A percentile compares a stretch with the other conserved stretches of the same genome.
Conservation (phyloP, 2,888 invertebrate species). For the Ametastegia equiseti region DNA sequence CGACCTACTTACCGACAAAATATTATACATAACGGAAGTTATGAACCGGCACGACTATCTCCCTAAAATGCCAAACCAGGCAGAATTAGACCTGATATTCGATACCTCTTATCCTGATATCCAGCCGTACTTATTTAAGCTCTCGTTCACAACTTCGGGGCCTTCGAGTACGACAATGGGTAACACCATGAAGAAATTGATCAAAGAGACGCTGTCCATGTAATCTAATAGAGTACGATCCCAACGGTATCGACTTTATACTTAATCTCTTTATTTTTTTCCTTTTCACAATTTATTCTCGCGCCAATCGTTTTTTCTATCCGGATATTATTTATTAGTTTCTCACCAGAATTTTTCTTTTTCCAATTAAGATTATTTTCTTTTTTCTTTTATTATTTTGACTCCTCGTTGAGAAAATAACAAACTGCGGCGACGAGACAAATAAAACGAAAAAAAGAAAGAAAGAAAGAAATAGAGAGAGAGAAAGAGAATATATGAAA, state of each 20-base stretch:
- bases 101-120: slow-evolving; percentile 95
- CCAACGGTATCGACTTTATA: too few relatives aligned
- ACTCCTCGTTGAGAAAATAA: background rate
- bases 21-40: slow-evolving; percentile 95
- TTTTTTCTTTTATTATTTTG: background rate
- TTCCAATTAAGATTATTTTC: background rate
- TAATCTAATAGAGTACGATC: slow-evolving; percentile 71
- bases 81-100: slow-evolving; percentile 95
- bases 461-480: background rate
- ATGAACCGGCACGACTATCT: slow-evolving; percentile 98
- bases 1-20: slow-evolving; percentile 93
- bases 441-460: background rate
- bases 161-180: slow-evolving; percentile 89
- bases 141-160: slow-evolving; percentile 89
- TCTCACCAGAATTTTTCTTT: background rate
- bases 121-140: slow-evolving; percentile 97
- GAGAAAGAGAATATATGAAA: too few relatives aligned
- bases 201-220: slow-evolving; percentile 90
- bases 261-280: background rate
- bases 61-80: slow-evolving; percentile 96
- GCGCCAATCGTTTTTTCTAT: too few relatives aligned
- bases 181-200: slow-evolving; percentile 92
- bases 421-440: too few relatives aligned
- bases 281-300: background rate
- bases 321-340: background rate